phyloP scores from a whole-genome alignment of 2,888 invertebrate genomes.

The Gastrophysa polygoni region DNA sequence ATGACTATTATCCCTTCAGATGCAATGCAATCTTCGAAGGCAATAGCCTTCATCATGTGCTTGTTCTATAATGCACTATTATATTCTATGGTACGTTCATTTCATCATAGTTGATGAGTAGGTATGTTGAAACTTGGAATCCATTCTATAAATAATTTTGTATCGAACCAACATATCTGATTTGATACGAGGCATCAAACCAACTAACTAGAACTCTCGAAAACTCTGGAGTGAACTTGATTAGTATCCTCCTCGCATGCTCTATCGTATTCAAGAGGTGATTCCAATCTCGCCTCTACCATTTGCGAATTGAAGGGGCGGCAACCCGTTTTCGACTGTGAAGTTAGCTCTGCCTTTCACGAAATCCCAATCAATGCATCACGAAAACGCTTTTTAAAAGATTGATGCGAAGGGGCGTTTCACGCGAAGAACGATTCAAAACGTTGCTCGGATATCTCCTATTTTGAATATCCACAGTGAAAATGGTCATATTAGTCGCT shows the following conservation, averaged over 20 bases:
- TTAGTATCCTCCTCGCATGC: slow-evolving; percentile 24
- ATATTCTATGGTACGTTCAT: too few relatives aligned
- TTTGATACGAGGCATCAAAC: not conserved
- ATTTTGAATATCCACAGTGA: slow-evolving; percentile 20
- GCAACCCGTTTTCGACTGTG: slow-evolving; percentile 32
- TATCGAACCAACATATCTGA: too few relatives aligned
- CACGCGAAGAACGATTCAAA: not conserved
- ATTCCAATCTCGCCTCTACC: slow-evolving; percentile 34
- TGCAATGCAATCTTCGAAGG: too few relatives aligned
- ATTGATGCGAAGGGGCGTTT: slow-evolving; percentile 37
- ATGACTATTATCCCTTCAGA: too few relatives aligned
- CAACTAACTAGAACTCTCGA: not conserved
- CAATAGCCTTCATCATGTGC: too few relatives aligned
- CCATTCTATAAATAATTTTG: too few relatives aligned
- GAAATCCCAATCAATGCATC: slow-evolving; percentile 36
- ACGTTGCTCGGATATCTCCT: not conserved
- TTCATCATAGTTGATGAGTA: too few relatives aligned
- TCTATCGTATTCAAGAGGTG: slow-evolving; percentile 31
- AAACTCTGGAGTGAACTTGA: slow-evolving; percentile 22
- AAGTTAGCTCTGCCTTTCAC: slow-evolving; percentile 37
- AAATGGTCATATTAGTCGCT: slow-evolving; percentile 34
- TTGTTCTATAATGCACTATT: too few relatives aligned
- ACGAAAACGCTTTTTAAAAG: slow-evolving; percentile 38
- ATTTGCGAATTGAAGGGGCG: slow-evolving; percentile 36
- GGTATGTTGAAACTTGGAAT: too few relatives aligned